Percentiles rank a stretch among this genome's conserved stretches.
phyloP scores from a whole-genome alignment of 1,140 invertebrate genomes.

The Thrips palmi region DNA sequence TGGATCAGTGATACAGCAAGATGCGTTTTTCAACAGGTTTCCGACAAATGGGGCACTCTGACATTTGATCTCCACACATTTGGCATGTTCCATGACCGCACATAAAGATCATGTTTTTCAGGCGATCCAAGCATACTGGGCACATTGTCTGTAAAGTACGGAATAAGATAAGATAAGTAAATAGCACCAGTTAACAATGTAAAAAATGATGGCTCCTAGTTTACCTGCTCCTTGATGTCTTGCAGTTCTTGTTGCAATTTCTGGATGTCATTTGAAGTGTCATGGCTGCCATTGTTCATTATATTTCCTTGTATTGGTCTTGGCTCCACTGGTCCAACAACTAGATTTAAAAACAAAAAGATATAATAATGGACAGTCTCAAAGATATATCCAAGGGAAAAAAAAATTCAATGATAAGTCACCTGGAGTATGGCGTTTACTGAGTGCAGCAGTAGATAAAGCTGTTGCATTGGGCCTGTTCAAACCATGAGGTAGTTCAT shows the following conservation, averaged over 20 bases:
- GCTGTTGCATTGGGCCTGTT: too few species aligned
- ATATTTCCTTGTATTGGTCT: conserved; percentile 25
- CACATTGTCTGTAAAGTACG: conserved; percentile 76
- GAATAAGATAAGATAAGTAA: conserved; percentile 6
- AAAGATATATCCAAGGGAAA: too few species aligned
- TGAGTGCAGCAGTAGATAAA: too few species aligned
- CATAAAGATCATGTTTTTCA: conserved; percentile 97
- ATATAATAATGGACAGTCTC: neutral
- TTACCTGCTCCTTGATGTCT: conserved; percentile 92
- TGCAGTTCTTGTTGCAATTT: conserved; percentile 87
- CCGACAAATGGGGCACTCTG: conserved; percentile 91
- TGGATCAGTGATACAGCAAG: conserved; percentile 79
- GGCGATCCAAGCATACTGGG: conserved; percentile 88
- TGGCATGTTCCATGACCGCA: conserved; percentile 96
- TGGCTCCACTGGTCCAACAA: neutral
- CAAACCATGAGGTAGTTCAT: too few species aligned
- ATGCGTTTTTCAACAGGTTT: conserved; percentile 91
- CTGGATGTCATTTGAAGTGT: conserved; percentile 65
- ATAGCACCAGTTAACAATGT: neutral
- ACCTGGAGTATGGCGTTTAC: too few species aligned
- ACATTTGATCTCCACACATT: conserved; percentile 93
- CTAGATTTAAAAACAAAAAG: neutral
- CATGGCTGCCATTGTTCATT: conserved; percentile 71
- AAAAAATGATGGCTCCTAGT: neutral
- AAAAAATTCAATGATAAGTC: too few species aligned